Evolutionary conservation across 2,888 invertebrate genomes (phyloP).

Genomic region (Yponomeuta plumbellus): DNA sequence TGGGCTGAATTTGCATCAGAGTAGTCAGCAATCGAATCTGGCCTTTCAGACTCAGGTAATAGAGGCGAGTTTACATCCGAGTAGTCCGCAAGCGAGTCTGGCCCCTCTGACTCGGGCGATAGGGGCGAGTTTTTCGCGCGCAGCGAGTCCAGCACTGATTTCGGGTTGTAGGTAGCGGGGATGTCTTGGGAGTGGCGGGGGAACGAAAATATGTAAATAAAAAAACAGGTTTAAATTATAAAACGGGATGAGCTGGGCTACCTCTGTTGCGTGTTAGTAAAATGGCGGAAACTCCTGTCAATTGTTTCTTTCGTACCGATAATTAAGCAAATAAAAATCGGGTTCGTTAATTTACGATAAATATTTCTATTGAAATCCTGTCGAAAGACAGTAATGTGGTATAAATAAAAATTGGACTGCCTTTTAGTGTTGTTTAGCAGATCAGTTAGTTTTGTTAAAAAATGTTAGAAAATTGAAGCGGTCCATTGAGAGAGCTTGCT

Average conservation of each 20-base stretch:
- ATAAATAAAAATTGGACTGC: too few relatives aligned
- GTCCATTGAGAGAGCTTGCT: too few relatives aligned
- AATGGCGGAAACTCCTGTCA: too few relatives aligned
- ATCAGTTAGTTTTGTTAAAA: too few relatives aligned
- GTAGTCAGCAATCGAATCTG: conserved; percentile 24
- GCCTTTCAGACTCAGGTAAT: conserved; percentile 39
- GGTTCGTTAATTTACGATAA: too few relatives aligned
- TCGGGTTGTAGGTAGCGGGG: conserved; percentile 2
- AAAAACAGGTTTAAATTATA: background rate
- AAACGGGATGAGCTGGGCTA: background rate
- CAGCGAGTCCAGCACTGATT: conserved; percentile 14
- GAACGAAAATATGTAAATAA: conserved; percentile 16
- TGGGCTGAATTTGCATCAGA: conserved; percentile 25
- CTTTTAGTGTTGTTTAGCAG: too few relatives aligned
- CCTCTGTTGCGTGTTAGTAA: too few relatives aligned
- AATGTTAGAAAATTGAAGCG: too few relatives aligned
- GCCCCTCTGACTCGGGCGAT: conserved; percentile 40
- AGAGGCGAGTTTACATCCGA: conserved; percentile 25
- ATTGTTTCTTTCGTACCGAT: too few relatives aligned
- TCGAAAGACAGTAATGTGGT: too few relatives aligned
- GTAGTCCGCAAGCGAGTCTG: conserved; percentile 24
- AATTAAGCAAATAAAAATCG: too few relatives aligned
- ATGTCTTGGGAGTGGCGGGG: background rate
- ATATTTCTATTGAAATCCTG: too few relatives aligned
- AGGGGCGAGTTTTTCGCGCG: conserved; percentile 25